Conservation (phyloP, 2,797 vertebrate genomes). For the Phataginus tricuspis region DNA sequence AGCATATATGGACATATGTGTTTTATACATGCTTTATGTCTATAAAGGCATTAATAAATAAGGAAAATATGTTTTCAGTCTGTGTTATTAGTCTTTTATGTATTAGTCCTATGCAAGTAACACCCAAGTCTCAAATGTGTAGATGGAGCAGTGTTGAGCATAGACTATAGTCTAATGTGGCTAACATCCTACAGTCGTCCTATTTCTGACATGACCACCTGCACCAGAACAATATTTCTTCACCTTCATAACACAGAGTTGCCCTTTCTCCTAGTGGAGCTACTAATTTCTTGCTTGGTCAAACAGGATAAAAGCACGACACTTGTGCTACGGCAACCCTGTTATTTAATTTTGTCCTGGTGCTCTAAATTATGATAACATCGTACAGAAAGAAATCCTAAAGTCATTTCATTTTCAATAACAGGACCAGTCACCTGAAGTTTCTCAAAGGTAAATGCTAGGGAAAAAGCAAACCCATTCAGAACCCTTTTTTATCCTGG, state of each 20-base stretch:
- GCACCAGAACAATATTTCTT: slow-evolving; percentile 1
- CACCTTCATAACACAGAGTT: neutral
- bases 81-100: neutral
- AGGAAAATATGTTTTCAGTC: neutral
- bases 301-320: neutral
- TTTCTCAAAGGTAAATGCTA: slow-evolving; percentile 1
- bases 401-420: slow-evolving; percentile 27
- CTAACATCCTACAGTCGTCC: neutral
- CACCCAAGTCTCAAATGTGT: neutral
- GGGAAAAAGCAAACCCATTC: neutral
- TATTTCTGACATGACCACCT: neutral
- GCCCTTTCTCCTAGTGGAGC: neutral
- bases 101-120: neutral
- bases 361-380: slow-evolving; percentile 5
- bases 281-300: neutral
- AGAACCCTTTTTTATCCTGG: neutral
- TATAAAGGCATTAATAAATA: neutral
- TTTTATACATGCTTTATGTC: neutral
- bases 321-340: neutral
- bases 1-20: neutral
- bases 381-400: neutral
- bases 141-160: neutral
- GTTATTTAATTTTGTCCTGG: neutral
- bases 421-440: neutral
- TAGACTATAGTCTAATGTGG: neutral